These are phyloP conservation scores for Drosophila obscura DNA, from an alignment of 1,140 invertebrate species.

Conservation along the genomic window DNA sequence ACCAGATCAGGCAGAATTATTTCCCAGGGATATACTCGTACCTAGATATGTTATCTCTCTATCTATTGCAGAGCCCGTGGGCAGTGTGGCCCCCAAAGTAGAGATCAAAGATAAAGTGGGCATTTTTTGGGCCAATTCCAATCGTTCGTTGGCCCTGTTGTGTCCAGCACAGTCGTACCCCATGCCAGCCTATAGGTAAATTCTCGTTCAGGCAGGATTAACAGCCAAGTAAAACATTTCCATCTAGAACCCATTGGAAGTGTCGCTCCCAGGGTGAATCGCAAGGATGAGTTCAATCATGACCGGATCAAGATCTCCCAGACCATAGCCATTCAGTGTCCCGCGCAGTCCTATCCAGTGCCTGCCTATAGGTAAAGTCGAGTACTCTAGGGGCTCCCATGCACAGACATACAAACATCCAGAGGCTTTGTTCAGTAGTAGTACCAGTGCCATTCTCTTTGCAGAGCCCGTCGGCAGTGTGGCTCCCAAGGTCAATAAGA, in stretches of 20 bases:
- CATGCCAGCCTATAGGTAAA: constrained; percentile 86
- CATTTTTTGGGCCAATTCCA: constrained; percentile 76
- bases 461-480: constrained; percentile 86
- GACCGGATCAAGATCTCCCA: constrained; percentile 84
- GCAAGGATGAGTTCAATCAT: constrained; percentile 89
- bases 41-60: constrained; percentile 10
- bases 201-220: constrained; percentile 21
- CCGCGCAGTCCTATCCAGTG: constrained; percentile 88
- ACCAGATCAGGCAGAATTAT: not conserved
- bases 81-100: constrained; percentile 86
- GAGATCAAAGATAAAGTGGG: constrained; percentile 84
- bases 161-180: constrained; percentile 91
- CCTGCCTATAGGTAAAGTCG: constrained; percentile 86
- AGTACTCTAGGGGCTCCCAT: constrained; percentile 21
- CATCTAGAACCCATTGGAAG: constrained; percentile 89
- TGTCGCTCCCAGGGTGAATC: constrained; percentile 90
- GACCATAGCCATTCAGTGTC: constrained; percentile 86
- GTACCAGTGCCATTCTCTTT: not conserved
- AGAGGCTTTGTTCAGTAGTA: not conserved
- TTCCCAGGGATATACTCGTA: constrained; percentile 46
- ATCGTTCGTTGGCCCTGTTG: constrained; percentile 85
- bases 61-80: constrained; percentile 82
- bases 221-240: not conserved
- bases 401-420: not conserved
- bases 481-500: constrained; percentile 87